phyloP scores from a whole-genome alignment of 92 coral and sea anemone genomes.

The Desmophyllum pertusum region DNA sequence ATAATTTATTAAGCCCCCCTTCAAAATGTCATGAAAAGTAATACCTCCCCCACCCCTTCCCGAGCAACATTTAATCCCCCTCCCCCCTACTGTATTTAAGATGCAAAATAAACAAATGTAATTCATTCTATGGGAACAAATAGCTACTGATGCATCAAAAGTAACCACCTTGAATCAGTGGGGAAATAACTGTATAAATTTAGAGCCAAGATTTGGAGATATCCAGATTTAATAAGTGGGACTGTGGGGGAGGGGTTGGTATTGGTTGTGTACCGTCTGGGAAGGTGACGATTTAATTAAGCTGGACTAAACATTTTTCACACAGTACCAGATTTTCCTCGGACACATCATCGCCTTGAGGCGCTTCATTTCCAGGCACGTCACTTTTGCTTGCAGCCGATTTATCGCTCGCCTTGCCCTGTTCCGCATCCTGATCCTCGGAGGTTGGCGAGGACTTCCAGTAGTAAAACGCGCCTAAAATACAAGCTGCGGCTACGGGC shows the following conservation, averaged over 20 bases:
- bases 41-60: too few species aligned
- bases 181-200: too few species aligned
- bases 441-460: conserved; percentile 45
- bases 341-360: conserved; percentile 6
- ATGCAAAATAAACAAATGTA: too few species aligned
- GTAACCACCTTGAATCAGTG: too few species aligned
- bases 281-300: not conserved
- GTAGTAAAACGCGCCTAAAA: conserved; percentile 76
- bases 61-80: too few species aligned
- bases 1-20: too few species aligned
- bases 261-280: not conserved
- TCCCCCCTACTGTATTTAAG: too few species aligned
- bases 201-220: too few species aligned
- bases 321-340: conserved; percentile 12
- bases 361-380: conserved; percentile 18
- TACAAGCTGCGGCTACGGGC: conserved; percentile 76
- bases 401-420: conserved; percentile 26
- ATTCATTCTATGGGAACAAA: too few species aligned
- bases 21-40: too few species aligned
- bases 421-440: conserved; percentile 36
- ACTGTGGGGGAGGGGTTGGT: not conserved
- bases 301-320: not conserved
- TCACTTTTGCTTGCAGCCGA: not conserved
- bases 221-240: too few species aligned
- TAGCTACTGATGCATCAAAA: too few species aligned